A percentile compares a stretch with the other conserved stretches of the same genome.
Conservation (phyloP, 2,797 vertebrate genomes). For the Phrynocephalus forsythii region DNA sequence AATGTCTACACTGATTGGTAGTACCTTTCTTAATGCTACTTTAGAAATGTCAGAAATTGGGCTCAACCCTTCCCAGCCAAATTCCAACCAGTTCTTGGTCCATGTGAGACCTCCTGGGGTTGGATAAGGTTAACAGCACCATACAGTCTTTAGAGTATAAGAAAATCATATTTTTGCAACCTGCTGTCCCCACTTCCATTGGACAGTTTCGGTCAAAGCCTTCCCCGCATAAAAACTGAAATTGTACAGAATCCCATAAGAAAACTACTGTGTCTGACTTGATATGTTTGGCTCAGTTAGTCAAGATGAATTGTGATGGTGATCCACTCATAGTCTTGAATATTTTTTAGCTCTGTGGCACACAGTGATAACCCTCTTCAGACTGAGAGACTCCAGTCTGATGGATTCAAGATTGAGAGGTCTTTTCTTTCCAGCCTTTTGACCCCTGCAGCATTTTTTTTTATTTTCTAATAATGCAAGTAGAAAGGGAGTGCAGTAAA, state of each 20-base stretch:
- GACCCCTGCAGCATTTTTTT: not conserved
- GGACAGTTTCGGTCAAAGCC: not conserved
- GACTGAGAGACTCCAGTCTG: not conserved
- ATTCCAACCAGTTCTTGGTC: not conserved
- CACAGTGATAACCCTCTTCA: rapidly evolving
- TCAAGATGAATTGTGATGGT: not conserved
- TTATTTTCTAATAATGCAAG: not conserved
- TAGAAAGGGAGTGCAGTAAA: not conserved
- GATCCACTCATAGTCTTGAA: not conserved
- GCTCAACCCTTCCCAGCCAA: not conserved
- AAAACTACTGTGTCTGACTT: not conserved
- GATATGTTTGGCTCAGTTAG: not conserved
- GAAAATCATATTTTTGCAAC: not conserved
- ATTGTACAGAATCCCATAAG: not conserved
- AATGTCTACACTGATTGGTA: not conserved
- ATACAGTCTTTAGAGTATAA: not conserved
- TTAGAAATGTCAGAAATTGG: not conserved
- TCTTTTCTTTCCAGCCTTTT: not conserved
- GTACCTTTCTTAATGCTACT: not conserved
- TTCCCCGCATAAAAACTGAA: not conserved
- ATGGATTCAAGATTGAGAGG: not conserved
- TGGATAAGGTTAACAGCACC: not conserved
- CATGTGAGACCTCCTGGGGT: not conserved
- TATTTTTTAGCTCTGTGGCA: not conserved
- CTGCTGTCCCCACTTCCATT: not conserved